Evolutionary conservation across 2,113 vertebrate genomes (phyloP).

Genomic region (Sinocyclocheilus grahami): DNA sequence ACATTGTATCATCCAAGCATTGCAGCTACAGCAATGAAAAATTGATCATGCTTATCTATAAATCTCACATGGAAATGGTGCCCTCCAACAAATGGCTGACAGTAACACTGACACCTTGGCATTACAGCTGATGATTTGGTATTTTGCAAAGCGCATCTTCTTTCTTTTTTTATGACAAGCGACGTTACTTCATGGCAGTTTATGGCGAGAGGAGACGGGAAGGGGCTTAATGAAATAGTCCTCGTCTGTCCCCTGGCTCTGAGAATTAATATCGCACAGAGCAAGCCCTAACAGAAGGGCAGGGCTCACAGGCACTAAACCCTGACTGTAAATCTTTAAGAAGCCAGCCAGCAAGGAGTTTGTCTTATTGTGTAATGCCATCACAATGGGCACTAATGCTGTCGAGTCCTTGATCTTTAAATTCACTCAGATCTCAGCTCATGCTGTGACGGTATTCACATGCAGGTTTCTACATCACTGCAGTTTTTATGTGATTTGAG

Average conservation of each 20-base stretch:
- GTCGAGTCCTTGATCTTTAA: slow-evolving; percentile 7
- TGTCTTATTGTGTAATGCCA: slow-evolving; percentile 46
- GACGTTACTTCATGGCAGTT: slow-evolving; percentile 70
- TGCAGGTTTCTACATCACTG: neutral
- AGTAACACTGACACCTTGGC: slow-evolving; percentile 75
- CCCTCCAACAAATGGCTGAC: slow-evolving; percentile 74
- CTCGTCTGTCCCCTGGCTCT: slow-evolving; percentile 59
- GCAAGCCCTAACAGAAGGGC: slow-evolving; percentile 46
- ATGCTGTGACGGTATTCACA: neutral
- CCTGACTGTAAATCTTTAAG: slow-evolving; percentile 46
- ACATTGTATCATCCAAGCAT: slow-evolving; percentile 70
- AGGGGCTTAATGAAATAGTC: slow-evolving; percentile 66
- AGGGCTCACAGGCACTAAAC: slow-evolving; percentile 43
- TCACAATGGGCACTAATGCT: slow-evolving; percentile 31
- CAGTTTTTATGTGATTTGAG: neutral
- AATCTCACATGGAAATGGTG: slow-evolving; percentile 80
- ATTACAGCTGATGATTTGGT: slow-evolving; percentile 78
- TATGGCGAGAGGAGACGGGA: slow-evolving; percentile 72
- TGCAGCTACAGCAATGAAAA: slow-evolving; percentile 76
- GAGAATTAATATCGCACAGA: slow-evolving; percentile 57
- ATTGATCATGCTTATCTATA: slow-evolving; percentile 77
- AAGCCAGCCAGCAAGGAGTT: slow-evolving; percentile 49
- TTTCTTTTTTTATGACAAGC: slow-evolving; percentile 69
- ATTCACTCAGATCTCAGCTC: neutral
- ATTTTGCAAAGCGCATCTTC: slow-evolving; percentile 70